A percentile compares a stretch with the other conserved stretches of the same genome.
These are phyloP conservation scores for Enteromius radiatus DNA, from an alignment of 2,797 vertebrate species.

Conservation along the genomic window DNA sequence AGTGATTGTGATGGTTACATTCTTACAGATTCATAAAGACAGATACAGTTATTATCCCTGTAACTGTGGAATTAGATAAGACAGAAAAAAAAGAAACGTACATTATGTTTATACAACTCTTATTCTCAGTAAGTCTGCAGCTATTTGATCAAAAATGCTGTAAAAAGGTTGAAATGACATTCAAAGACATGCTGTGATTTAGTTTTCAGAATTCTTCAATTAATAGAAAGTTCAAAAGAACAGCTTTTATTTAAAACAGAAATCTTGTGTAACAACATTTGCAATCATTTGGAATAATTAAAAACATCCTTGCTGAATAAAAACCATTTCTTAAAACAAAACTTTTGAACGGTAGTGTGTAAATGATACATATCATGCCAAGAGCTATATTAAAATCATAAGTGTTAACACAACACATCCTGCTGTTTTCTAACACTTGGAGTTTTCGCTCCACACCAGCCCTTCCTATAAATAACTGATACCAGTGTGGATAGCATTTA, in stretches of 20 bases:
- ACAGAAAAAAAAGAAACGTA: not conserved
- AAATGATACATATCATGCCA: not conserved
- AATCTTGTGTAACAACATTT: not conserved
- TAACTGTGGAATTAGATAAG: not conserved
- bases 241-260: not conserved
- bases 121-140: not conserved
- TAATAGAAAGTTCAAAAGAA: not conserved
- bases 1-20: conserved; percentile 1
- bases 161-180: not conserved
- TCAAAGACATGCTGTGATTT: not conserved
- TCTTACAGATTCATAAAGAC: conserved; percentile 6
- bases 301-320: not conserved
- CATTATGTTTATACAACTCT: not conserved
- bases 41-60: not conserved
- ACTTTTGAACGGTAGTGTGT: not conserved
- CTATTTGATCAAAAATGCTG: not conserved
- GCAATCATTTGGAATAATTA: not conserved
- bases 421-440: conserved; percentile 30
- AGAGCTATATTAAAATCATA: conserved; percentile 3
- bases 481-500: conserved; percentile 35
- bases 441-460: conserved; percentile 7
- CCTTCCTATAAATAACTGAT: conserved; percentile 41
- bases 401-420: conserved; percentile 31
- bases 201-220: not conserved
- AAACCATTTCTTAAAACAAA: not conserved